Evolutionary conservation across 2,888 invertebrate genomes (phyloP), one percentile per base, ranked within the genome.

Genomic region (Drosophila maculinotata): DNA sequence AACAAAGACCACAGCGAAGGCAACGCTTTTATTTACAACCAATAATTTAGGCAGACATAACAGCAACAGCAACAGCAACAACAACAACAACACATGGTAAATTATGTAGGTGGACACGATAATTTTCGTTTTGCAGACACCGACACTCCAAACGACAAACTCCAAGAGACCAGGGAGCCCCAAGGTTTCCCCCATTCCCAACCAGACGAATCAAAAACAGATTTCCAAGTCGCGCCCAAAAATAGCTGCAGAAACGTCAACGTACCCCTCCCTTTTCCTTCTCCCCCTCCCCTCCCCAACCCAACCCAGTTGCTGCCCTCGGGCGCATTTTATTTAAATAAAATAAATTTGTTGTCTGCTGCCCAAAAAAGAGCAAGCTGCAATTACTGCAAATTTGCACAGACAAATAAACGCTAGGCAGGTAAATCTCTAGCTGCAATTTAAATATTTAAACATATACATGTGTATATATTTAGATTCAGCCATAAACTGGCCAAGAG

Each of bases 21-120:
- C 65, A 69, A 65, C 54, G 62, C 74, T 63, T 84, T 77, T 84
- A 81, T 77, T 84, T 81, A 84, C 85, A 80, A 87, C 87, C 87
- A 87, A 87, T 87, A 84, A 80, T 84, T 80, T 84, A 81, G 63
- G 36, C 77, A 76, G 72, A 49, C 54, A 41, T 42, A 44, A 30
- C 48, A 60, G 33, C 42, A 54, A 49, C 42, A 41, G 33, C 23
- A 47, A 23, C 52, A 67, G 30, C 39, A 33, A 44, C 33, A 42
- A 23, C 54, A 28, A 42, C 67, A 72, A 66, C 81, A 72, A 76
- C 80, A 71, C 64, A 79, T 82, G 76, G 69, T 83, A 86, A 76
- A 86, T 83, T 76, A 87, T 75, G 83, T 88, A 80, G 83, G 83
- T 88, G 83, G 88, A 86, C 84, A 86, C 69, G 69, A 83, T 86